These are phyloP conservation scores for Thunnus albacares DNA, from an alignment of 2,797 vertebrate species.

Conservation along the genomic window DNA sequence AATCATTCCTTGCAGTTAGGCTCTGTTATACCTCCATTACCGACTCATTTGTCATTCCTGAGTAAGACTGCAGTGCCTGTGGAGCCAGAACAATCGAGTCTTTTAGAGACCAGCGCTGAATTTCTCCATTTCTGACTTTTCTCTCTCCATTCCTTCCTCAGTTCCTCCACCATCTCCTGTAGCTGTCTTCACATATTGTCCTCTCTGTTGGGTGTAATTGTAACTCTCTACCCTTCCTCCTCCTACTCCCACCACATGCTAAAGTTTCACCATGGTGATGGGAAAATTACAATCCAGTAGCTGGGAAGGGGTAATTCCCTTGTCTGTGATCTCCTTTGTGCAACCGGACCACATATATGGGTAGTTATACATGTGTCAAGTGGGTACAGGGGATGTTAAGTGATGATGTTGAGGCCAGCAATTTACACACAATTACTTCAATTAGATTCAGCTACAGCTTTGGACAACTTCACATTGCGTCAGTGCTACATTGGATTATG, in stretches of 20 bases:
- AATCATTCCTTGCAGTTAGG: constrained; percentile 37
- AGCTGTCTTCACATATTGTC: constrained; percentile 41
- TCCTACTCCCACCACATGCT: constrained; percentile 68
- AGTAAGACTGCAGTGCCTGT: constrained; percentile 33
- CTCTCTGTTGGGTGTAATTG: constrained; percentile 71
- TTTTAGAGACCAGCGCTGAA: constrained; percentile 46
- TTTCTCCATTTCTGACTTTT: constrained; percentile 6
- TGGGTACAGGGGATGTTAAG: constrained; percentile 35
- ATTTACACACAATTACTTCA: constrained; percentile 55
- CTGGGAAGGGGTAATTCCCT: constrained; percentile 61
- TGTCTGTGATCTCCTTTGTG: constrained; percentile 59
- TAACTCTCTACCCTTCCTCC: constrained; percentile 57
- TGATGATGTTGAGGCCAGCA: constrained; percentile 37
- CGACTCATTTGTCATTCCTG: constrained; percentile 48
- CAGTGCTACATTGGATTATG: not conserved
- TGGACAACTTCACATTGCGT: not conserved
- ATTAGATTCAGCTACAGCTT: constrained; percentile 28
- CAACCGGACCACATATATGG: constrained; percentile 34
- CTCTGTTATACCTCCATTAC: constrained; percentile 53
- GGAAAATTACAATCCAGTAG: constrained; percentile 71
- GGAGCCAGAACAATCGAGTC: constrained; percentile 46
- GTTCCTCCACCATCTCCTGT: constrained; percentile 11
- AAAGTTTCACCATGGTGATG: constrained; percentile 71
- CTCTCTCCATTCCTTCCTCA: constrained; percentile 12
- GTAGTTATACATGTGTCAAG: constrained; percentile 55